Evolutionary conservation across 92 coral and sea anemone genomes (phyloP).

Genomic region (Micromussa lordhowensis): DNA sequence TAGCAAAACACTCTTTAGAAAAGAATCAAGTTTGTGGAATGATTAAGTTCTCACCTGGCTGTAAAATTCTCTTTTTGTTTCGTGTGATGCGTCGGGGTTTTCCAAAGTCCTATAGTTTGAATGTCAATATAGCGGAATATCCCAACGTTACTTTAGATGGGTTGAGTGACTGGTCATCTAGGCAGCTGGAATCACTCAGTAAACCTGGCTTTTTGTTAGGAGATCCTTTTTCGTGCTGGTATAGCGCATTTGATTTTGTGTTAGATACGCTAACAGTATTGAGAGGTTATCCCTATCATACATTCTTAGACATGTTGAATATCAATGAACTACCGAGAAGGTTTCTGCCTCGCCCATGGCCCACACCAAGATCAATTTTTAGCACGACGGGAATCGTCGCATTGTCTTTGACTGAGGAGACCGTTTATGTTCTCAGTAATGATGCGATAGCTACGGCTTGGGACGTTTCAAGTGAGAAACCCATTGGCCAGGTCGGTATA

Average conservation of each 20-base stretch:
- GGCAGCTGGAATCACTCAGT: background rate
- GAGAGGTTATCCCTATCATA: too few species aligned
- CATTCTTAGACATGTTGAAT: background rate
- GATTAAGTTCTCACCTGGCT: slow-evolving; percentile 1
- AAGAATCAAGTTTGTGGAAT: background rate
- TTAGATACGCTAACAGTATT: background rate
- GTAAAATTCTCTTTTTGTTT: background rate
- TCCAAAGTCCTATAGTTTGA: background rate
- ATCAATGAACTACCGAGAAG: background rate
- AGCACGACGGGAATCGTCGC: too few species aligned
- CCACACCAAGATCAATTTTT: too few species aligned
- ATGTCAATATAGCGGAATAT: background rate
- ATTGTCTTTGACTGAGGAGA: slow-evolving; percentile 1
- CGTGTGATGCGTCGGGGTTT: too few species aligned
- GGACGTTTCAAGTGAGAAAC: slow-evolving; percentile 4
- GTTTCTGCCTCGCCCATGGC: too few species aligned
- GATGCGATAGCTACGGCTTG: background rate
- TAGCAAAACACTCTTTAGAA: background rate
- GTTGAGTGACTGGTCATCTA: background rate
- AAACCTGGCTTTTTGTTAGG: slow-evolving; percentile 4
- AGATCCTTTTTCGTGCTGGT: background rate
- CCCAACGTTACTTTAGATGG: background rate
- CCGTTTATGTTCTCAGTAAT: background rate
- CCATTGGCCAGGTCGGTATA: background rate
- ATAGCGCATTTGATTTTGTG: background rate